These are phyloP conservation scores for Phymastichus coffea DNA, from an alignment of 1,140 invertebrate genomes.

Conservation along the genomic window DNA sequence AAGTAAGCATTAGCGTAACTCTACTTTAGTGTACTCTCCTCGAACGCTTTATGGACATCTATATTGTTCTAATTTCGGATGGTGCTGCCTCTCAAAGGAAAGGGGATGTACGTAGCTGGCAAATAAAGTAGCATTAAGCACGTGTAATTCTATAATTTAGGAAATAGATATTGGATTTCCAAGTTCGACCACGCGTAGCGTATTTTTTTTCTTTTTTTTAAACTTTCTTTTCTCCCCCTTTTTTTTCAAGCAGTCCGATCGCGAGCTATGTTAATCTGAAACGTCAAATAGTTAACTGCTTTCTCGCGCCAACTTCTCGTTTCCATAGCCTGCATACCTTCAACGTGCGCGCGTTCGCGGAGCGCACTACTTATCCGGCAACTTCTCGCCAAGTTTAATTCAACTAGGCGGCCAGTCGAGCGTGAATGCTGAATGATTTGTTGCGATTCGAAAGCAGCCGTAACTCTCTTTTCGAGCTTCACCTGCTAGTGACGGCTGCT, in stretches of 20 bases:
- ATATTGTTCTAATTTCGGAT: constrained; percentile 22
- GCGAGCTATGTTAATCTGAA: constrained; percentile 34
- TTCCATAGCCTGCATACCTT: not conserved
- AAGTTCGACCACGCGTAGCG: too few species aligned
- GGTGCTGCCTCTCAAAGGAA: not conserved
- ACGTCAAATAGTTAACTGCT: constrained; percentile 45
- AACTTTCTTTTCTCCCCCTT: not conserved
- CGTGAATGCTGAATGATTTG: constrained; percentile 48
- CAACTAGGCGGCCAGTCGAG: constrained; percentile 41
- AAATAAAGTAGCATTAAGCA: constrained; percentile 21
- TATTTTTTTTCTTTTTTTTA: not conserved
- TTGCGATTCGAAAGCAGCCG: constrained; percentile 45
- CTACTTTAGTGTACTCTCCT: constrained; percentile 40
- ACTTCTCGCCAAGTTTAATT: constrained; percentile 51
- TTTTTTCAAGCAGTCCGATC: not conserved
- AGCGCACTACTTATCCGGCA: constrained; percentile 33
- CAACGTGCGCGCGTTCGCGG: not conserved
- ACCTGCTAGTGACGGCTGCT: too few species aligned
- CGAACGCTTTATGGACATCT: constrained; percentile 20
- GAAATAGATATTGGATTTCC: not conserved
- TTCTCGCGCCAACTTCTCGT: constrained; percentile 29
- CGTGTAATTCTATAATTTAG: constrained; percentile 13
- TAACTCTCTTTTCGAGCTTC: not conserved
- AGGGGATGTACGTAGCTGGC: not conserved
- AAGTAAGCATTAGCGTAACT: constrained; percentile 54